Percentiles rank a stretch among this genome's conserved stretches.
These are phyloP conservation scores for Bombus haemorrhoidalis DNA, from an alignment of 1,140 invertebrate genomes.

Conservation along the genomic window DNA sequence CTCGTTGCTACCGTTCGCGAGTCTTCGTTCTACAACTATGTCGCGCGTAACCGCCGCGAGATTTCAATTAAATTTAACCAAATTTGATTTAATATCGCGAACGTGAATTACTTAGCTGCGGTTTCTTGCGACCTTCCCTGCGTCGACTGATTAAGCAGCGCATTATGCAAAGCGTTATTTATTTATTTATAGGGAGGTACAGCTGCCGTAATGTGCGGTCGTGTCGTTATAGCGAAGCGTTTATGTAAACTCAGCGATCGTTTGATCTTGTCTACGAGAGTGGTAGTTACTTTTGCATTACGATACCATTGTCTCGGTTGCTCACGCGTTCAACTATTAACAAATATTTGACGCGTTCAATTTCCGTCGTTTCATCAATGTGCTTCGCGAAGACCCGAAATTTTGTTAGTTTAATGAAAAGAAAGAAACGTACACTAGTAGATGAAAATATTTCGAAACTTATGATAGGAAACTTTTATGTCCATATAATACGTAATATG, in stretches of 20 bases:
- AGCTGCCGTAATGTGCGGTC: neutral
- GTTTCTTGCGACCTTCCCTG: neutral
- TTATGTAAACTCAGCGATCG: neutral
- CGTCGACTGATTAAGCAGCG: neutral
- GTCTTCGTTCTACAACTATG: neutral
- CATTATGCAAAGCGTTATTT: neutral
- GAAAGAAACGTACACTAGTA: no score
- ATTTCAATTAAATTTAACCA: constrained; percentile 33
- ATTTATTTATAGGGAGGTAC: neutral
- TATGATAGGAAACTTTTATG: no score
- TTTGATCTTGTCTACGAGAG: no score
- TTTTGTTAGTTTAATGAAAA: no score
- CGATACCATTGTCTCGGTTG: neutral
- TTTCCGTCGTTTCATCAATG: no score
- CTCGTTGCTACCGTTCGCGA: neutral
- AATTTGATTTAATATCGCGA: constrained; percentile 26
- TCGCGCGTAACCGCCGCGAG: neutral
- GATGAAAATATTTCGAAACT: no score
- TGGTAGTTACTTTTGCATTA: neutral
- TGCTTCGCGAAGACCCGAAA: no score
- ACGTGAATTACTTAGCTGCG: neutral
- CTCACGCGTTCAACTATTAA: neutral
- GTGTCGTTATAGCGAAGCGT: neutral
- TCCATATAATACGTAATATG: no score
- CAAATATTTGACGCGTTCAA: no score